Percentiles rank a stretch among this genome's conserved stretches.
These are phyloP conservation scores for Sorex maritimensis DNA, from an alignment of 2,797 vertebrate genomes.

Conservation along the genomic window DNA sequence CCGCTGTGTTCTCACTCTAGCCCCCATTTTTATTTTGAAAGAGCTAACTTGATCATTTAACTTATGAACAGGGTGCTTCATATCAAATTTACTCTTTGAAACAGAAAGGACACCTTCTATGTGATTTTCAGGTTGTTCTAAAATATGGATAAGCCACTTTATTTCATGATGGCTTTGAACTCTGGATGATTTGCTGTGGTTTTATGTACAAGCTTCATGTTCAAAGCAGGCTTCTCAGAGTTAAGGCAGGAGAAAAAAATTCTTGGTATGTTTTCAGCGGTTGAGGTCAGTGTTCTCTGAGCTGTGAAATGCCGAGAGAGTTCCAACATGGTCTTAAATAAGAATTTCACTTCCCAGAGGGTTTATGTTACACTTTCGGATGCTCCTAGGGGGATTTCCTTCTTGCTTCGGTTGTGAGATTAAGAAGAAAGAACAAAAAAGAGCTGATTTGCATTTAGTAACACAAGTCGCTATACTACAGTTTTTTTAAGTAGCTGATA, in stretches of 20 bases:
- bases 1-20: too few relatives aligned
- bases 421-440: background rate
- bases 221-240: constrained; percentile 33
- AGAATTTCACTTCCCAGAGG: background rate
- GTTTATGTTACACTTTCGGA: background rate
- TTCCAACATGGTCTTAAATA: background rate
- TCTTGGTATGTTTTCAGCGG: background rate
- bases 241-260: background rate
- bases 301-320: background rate
- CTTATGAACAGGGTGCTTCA: background rate
- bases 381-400: background rate
- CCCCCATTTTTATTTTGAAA: background rate
- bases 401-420: background rate
- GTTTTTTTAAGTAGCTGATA: background rate
- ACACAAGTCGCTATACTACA: background rate
- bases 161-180: background rate
- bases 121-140: background rate
- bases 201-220: background rate
- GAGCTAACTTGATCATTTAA: background rate
- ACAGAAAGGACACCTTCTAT: background rate
- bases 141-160: background rate
- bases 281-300: background rate
- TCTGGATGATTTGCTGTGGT: background rate
- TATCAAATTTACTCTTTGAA: background rate
- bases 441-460: background rate